phyloP scores from a whole-genome alignment of 2,888 invertebrate genomes.

The Cabera pusaria region DNA sequence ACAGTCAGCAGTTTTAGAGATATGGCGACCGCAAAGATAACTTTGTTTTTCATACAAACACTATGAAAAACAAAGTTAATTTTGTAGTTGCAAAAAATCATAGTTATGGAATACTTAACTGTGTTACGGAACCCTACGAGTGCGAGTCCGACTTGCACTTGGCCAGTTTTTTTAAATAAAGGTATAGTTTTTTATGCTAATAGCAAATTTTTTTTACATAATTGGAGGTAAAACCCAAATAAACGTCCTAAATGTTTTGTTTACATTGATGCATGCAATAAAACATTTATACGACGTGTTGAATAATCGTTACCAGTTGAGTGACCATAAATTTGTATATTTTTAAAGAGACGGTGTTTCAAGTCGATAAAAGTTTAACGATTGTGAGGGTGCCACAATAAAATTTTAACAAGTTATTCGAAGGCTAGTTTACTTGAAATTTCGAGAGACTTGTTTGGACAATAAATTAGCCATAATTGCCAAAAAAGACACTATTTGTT shows the following conservation, averaged over 20 bases:
- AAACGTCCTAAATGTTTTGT: slow-evolving; percentile 65
- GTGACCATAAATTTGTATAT: slow-evolving; percentile 82
- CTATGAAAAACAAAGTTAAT: too few relatives aligned
- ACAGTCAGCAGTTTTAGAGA: too few relatives aligned
- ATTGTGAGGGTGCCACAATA: slow-evolving; percentile 71
- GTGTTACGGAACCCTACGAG: too few relatives aligned
- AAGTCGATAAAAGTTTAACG: slow-evolving; percentile 82
- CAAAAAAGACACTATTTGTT: too few relatives aligned
- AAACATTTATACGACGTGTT: slow-evolving; percentile 80
- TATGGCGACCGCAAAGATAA: too few relatives aligned
- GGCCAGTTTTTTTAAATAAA: too few relatives aligned
- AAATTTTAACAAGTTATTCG: slow-evolving; percentile 43
- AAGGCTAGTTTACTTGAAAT: slow-evolving; percentile 11
- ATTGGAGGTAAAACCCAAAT: slow-evolving; percentile 1
- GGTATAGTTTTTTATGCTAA: too few relatives aligned
- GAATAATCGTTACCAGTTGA: slow-evolving; percentile 80
- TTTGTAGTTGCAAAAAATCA: too few relatives aligned
- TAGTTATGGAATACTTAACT: too few relatives aligned
- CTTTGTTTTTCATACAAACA: too few relatives aligned
- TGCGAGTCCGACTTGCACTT: too few relatives aligned
- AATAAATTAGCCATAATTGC: background rate
- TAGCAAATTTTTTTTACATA: too few relatives aligned
- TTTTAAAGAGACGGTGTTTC: slow-evolving; percentile 80
- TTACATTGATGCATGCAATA: slow-evolving; percentile 74
- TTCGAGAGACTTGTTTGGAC: slow-evolving; percentile 10